Conservation (phyloP, 2,113 vertebrate species). For the Tragelaphus buxtoni region DNA sequence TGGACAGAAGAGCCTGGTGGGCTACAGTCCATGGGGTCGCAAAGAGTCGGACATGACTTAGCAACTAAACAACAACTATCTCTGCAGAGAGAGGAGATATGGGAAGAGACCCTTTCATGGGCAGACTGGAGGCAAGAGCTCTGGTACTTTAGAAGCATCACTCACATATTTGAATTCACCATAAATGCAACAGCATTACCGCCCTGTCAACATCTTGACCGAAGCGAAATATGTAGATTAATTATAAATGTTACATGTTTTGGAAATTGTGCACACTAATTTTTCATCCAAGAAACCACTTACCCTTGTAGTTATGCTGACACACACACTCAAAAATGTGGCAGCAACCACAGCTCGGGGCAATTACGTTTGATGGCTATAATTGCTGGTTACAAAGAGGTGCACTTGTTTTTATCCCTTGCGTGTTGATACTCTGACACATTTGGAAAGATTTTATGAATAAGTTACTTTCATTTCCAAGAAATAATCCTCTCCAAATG, state of each 20-base stretch:
- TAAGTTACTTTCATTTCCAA: constrained; percentile 29
- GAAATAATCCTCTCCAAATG: neutral
- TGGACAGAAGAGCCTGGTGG: neutral
- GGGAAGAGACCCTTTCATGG: neutral
- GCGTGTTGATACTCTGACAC: neutral
- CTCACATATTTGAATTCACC: neutral
- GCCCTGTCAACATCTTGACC: neutral
- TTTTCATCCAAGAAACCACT: constrained; percentile 37
- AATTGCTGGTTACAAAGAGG: neutral
- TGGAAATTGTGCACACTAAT: neutral
- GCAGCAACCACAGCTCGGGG: neutral
- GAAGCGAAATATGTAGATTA: constrained; percentile 5
- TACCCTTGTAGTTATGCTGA: neutral
- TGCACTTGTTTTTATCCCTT: neutral
- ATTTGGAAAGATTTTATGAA: constrained; percentile 24
- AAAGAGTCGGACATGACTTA: neutral
- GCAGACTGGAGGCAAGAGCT: neutral
- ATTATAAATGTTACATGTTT: neutral
- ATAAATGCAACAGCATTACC: neutral
- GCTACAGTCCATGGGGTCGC: neutral
- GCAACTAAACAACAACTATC: neutral
- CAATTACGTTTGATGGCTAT: neutral
- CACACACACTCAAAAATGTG: neutral
- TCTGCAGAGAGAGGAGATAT: neutral
- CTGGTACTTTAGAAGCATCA: neutral